Percentiles rank a stretch among this genome's conserved stretches.
Conservation (phyloP, 2,797 vertebrate genomes). For the Sebastes matsubarae region DNA sequence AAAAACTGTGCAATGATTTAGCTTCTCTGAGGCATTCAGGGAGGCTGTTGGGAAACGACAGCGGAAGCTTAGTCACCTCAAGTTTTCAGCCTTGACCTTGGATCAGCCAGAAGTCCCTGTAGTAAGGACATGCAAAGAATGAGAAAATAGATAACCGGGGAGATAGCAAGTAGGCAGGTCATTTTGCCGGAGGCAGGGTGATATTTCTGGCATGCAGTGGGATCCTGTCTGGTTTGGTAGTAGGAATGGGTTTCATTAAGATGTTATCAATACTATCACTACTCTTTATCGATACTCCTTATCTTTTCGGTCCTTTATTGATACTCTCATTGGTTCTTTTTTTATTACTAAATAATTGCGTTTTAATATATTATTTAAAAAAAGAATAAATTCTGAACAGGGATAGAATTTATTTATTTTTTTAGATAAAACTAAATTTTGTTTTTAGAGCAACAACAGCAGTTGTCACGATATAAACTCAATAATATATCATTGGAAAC, state of each 20-base stretch:
- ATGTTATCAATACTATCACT: neutral
- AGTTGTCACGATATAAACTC: neutral
- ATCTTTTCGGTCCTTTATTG: neutral
- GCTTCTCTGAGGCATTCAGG: neutral
- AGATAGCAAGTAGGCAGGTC: constrained; percentile 19
- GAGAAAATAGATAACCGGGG: constrained; percentile 29
- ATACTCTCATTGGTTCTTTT: neutral
- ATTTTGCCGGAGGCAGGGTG: constrained; percentile 30
- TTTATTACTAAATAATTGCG: neutral
- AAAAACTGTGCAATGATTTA: neutral
- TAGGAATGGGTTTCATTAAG: neutral
- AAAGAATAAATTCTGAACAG: neutral
- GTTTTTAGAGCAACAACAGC: neutral
- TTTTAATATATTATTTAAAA: neutral
- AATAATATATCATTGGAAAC: neutral
- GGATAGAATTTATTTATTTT: neutral
- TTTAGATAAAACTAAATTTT: neutral
- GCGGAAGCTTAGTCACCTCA: constrained; percentile 7
- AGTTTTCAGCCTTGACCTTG: constrained; percentile 33
- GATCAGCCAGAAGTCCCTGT: constrained; percentile 7
- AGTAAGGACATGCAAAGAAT: constrained; percentile 40
- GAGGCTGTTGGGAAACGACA: neutral
- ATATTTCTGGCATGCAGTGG: constrained; percentile 17
- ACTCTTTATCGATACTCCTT: neutral
- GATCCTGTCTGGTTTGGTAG: constrained; percentile 5